A percentile compares a stretch with the other conserved stretches of the same genome.
These are phyloP conservation scores for Isaurus tuberculatus DNA, from an alignment of 92 coral and sea anemone genomes.

Conservation along the genomic window DNA sequence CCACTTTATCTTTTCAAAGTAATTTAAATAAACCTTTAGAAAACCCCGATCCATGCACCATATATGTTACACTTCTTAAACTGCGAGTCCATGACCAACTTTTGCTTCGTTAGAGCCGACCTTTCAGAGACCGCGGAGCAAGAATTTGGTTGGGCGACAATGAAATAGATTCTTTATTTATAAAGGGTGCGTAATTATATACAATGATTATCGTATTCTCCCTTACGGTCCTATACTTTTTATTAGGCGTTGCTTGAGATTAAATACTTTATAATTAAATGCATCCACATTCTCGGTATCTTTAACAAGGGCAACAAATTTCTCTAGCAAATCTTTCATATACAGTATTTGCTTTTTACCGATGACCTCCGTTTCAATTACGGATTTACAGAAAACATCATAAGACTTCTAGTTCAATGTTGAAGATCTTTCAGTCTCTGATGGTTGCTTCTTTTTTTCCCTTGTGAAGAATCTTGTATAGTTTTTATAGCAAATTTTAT, in stretches of 20 bases:
- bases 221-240: too few relatives aligned
- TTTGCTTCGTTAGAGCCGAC: too few relatives aligned
- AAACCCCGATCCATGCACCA: too few relatives aligned
- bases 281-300: slow-evolving; percentile 43
- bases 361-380: slow-evolving; percentile 40
- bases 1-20: too few relatives aligned
- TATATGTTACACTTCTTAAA: too few relatives aligned
- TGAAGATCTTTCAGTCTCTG: slow-evolving; percentile 4
- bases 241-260: slow-evolving; percentile 23
- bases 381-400: slow-evolving; percentile 40
- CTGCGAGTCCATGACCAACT: too few relatives aligned
- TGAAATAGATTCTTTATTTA: too few relatives aligned
- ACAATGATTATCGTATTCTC: too few relatives aligned
- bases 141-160: too few relatives aligned
- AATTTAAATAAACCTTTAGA: too few relatives aligned
- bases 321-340: slow-evolving; percentile 43
- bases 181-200: too few relatives aligned
- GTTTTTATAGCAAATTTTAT: slow-evolving; percentile 44
- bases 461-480: slow-evolving; percentile 36
- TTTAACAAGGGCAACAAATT: slow-evolving; percentile 32
- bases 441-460: background rate
- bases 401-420: slow-evolving; percentile 38
- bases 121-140: too few relatives aligned
- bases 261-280: slow-evolving; percentile 34
- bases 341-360: slow-evolving; percentile 15